phyloP scores from a whole-genome alignment of 2,113 vertebrate species.

The Meles meles region DNA sequence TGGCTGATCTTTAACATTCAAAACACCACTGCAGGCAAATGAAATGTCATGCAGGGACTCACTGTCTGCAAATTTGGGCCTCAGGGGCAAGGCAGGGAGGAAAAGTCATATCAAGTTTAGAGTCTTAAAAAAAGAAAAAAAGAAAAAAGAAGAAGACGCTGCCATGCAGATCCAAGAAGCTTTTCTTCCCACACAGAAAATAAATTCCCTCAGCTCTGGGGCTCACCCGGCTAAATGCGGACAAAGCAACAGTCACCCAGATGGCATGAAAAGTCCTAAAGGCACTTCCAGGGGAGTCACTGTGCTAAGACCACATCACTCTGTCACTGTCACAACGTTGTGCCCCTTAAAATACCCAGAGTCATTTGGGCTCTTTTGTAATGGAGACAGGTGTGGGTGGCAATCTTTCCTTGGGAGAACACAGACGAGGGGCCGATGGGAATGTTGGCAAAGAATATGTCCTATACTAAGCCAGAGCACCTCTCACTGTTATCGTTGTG shows the following conservation, averaged over 20 bases:
- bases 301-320: slow-evolving; percentile 44
- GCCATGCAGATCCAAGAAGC: slow-evolving; percentile 1
- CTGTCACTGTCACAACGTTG: slow-evolving; percentile 27
- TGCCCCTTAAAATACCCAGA: slow-evolving; percentile 30
- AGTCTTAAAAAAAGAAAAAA: neutral
- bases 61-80: neutral
- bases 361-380: slow-evolving; percentile 44
- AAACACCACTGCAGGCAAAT: neutral
- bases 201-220: slow-evolving; percentile 43
- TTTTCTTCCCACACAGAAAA: slow-evolving; percentile 66
- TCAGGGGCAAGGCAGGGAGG: neutral
- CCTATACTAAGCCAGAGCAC: neutral
- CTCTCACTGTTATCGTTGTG: neutral
- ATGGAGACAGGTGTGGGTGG: slow-evolving; percentile 59
- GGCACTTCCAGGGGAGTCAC: slow-evolving; percentile 39
- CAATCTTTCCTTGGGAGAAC: slow-evolving; percentile 57
- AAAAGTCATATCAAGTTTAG: neutral
- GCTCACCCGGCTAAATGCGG: slow-evolving; percentile 47
- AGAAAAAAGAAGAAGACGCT: neutral
- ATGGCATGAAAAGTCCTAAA: slow-evolving; percentile 34
- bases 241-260: slow-evolving; percentile 47
- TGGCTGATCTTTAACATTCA: neutral
- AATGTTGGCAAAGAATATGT: slow-evolving; percentile 6
- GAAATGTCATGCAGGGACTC: neutral
- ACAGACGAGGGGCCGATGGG: slow-evolving; percentile 41